Evolutionary conservation across 2,888 invertebrate genomes (phyloP).

Genomic region (Acrobasis consociella): DNA sequence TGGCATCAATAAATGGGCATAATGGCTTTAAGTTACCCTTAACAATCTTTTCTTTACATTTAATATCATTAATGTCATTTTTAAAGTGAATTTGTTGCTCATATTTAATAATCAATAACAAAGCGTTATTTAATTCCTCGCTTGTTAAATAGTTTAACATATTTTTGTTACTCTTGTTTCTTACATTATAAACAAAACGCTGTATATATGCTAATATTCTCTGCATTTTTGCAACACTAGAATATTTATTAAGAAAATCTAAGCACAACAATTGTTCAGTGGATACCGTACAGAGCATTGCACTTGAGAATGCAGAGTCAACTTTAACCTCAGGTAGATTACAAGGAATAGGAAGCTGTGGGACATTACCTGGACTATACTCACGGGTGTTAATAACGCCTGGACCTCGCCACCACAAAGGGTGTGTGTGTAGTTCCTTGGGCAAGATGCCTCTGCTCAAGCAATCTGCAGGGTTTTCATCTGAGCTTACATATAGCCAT

Average conservation of each 20-base stretch:
- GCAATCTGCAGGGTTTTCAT: slow-evolving; percentile 9
- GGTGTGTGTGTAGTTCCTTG: background rate
- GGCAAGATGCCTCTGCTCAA: slow-evolving; percentile 11
- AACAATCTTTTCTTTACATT: background rate
- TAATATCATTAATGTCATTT: background rate
- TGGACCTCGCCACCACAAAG: slow-evolving; percentile 11
- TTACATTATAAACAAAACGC: slow-evolving; percentile 1
- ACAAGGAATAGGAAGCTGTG: background rate
- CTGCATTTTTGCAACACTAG: background rate
- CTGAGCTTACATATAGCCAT: background rate
- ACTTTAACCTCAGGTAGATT: slow-evolving; percentile 6
- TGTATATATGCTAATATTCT: background rate
- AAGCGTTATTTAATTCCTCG: too few relatives aligned
- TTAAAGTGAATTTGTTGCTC: background rate
- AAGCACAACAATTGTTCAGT: too few relatives aligned
- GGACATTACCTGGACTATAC: background rate
- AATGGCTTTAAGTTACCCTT: slow-evolving; percentile 1
- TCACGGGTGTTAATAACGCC: background rate
- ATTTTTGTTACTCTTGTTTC: too few relatives aligned
- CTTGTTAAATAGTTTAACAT: too few relatives aligned
- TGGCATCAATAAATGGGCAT: background rate
- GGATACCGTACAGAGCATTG: background rate
- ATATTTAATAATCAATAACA: too few relatives aligned
- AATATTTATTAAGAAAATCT: background rate
- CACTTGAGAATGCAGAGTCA: slow-evolving; percentile 11